A percentile compares a stretch with the other conserved stretches of the same genome.
Evolutionary conservation across 2,888 invertebrate genomes (phyloP).

Genomic region (Adineta ricciae): DNA sequence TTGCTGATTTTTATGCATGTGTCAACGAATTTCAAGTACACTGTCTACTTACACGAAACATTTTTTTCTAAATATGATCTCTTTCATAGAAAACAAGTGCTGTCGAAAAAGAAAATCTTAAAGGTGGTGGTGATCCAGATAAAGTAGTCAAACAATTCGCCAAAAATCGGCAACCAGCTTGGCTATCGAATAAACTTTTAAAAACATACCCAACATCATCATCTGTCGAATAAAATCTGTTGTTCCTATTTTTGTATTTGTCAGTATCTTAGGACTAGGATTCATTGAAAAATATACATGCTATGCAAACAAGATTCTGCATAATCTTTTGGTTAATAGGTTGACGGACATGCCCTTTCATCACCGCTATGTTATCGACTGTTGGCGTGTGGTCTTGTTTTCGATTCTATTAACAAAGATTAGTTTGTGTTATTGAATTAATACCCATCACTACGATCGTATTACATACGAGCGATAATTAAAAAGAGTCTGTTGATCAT

Average conservation of each 20-base stretch:
- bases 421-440: too few species aligned
- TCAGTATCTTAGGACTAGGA: neutral
- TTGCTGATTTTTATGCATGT: neutral
- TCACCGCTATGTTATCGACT: too few species aligned
- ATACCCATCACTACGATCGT: too few species aligned
- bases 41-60: too few species aligned
- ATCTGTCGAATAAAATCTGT: neutral
- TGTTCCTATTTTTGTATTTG: neutral
- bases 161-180: constrained; percentile 12
- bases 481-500: too few species aligned
- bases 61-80: too few species aligned
- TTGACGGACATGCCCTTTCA: too few species aligned
- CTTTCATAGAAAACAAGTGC: neutral
- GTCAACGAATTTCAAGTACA: neutral
- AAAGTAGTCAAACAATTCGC: neutral
- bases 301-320: too few species aligned
- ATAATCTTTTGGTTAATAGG: too few species aligned
- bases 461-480: too few species aligned
- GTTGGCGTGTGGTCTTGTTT: too few species aligned
- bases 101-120: neutral
- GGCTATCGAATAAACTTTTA: constrained; percentile 1
- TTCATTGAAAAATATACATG: neutral
- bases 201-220: neutral
- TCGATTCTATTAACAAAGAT: too few species aligned
- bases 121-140: neutral